Evolutionary conservation across 2,113 vertebrate genomes (phyloP), one percentile per base, ranked within the genome.

Genomic region (Zosterops hypoxanthus): DNA sequence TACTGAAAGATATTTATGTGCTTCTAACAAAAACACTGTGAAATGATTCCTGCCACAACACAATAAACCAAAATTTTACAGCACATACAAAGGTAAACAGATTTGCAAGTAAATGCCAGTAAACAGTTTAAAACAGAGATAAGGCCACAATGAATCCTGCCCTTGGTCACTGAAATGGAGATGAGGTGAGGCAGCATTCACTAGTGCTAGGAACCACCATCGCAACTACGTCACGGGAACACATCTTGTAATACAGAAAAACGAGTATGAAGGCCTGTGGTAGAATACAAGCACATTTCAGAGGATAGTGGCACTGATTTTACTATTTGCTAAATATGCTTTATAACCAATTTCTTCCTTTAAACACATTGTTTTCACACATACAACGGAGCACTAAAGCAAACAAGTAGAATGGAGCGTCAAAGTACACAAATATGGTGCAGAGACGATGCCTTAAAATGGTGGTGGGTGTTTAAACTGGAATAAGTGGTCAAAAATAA

Each of bases 61-160:
- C 39, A 88, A 94, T 50, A 69, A 80, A 65, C 91, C 9, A 29
- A 91, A 88, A 81, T 82, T 92, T 92, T 95, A 92, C 53, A 96
- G 73, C 83, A 87, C 82, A 73, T 47, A 92, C 72, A 95, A 84
- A 92, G 96, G 92, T 92, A 97, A 97, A 96, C 96, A 96, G 79
- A 72, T 92, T 89, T 94, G 95, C 93, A 94, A 97, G 95, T 92
- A 91, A 97, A 96, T 97, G 96, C 95, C 93, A 93, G 94, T 97
- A 96, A 98, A 97, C 97, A 97, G 96, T 95, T 95, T 88, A 94
- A 95, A 96, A 94, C 90, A 94, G 90, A 98, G 96, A 96, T 98
- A 98, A 98, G 98, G 98, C 98, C 98, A 98, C 98, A 92, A 95
- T 94, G 98, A 98, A 96, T 96, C 96, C 97, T 97, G 98, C 97